Conservation (phyloP, 2,113 vertebrate genomes). For the Murina feae region DNA sequence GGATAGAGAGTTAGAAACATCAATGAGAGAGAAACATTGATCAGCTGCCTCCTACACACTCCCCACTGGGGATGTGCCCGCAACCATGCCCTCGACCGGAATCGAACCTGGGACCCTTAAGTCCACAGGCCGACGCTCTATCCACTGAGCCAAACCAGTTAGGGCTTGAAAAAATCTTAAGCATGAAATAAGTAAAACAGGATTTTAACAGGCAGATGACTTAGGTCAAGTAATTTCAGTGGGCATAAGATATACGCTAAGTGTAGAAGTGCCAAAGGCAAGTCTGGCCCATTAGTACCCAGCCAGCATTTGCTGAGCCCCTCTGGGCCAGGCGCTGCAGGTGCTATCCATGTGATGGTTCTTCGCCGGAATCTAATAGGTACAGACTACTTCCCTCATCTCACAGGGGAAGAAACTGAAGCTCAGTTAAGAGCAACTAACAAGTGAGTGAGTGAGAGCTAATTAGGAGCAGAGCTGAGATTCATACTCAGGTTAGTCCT, state of each 20-base stretch:
- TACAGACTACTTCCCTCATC: neutral
- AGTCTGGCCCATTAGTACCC: neutral
- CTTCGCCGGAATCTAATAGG: neutral
- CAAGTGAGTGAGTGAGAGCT: neutral
- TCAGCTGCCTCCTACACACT: too few species aligned
- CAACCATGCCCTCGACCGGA: too few species aligned
- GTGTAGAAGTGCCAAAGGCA: neutral
- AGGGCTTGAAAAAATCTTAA: neutral
- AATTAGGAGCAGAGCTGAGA: neutral
- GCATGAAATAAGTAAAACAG: neutral
- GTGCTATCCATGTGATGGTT: neutral
- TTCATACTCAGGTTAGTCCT: neutral
- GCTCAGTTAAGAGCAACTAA: neutral
- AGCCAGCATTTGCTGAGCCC: neutral
- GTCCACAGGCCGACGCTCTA: too few species aligned
- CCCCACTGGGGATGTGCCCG: too few species aligned
- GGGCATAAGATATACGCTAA: neutral
- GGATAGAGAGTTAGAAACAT: too few species aligned
- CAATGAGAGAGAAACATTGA: too few species aligned
- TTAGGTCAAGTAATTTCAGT: neutral
- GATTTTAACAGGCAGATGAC: neutral
- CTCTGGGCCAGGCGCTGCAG: neutral
- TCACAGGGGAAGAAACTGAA: neutral
- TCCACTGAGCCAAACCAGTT: too few species aligned
- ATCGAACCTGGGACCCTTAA: too few species aligned